Evolutionary conservation across 2,888 invertebrate species (phyloP).

Genomic region (Parascotia fuliginaria): DNA sequence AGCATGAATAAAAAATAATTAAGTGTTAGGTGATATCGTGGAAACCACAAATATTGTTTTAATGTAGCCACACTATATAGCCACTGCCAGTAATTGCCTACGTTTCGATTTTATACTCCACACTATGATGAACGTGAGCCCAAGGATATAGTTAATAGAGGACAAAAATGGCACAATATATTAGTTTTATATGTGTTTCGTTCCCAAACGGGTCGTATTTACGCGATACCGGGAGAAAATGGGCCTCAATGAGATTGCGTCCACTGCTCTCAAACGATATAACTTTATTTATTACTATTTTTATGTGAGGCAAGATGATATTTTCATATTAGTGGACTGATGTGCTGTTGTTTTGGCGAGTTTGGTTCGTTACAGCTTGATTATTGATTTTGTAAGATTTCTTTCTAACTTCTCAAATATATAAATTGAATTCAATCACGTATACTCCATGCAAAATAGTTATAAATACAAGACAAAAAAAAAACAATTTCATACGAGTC

Average conservation of each 20-base stretch:
- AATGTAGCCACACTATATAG: no score
- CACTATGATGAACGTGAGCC: conserved; percentile 38
- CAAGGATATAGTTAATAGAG: conserved; percentile 57
- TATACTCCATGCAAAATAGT: no score
- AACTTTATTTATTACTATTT: conserved; percentile 57
- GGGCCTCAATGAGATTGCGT: conserved; percentile 53
- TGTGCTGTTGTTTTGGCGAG: conserved; percentile 7
- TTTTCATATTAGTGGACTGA: conserved; percentile 32
- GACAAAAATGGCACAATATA: conserved; percentile 65
- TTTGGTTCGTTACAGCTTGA: not conserved
- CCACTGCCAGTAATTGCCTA: conserved; percentile 18
- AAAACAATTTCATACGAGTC: not conserved
- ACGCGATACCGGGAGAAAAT: conserved; percentile 54
- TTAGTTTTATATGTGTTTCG: conserved; percentile 65
- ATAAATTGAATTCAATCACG: no score
- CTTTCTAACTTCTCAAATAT: no score
- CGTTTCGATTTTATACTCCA: conserved; percentile 23
- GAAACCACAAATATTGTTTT: no score
- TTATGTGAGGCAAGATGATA: conserved; percentile 40
- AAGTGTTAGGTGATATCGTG: no score
- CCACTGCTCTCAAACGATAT: conserved; percentile 54
- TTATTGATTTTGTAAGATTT: not conserved
- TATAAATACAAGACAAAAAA: no score
- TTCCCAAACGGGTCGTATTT: conserved; percentile 57
- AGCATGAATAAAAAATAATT: no score